Percentiles rank a stretch among this genome's conserved stretches.
Evolutionary conservation across 2,113 vertebrate species (phyloP).

Genomic region (Gopherus evgoodei): DNA sequence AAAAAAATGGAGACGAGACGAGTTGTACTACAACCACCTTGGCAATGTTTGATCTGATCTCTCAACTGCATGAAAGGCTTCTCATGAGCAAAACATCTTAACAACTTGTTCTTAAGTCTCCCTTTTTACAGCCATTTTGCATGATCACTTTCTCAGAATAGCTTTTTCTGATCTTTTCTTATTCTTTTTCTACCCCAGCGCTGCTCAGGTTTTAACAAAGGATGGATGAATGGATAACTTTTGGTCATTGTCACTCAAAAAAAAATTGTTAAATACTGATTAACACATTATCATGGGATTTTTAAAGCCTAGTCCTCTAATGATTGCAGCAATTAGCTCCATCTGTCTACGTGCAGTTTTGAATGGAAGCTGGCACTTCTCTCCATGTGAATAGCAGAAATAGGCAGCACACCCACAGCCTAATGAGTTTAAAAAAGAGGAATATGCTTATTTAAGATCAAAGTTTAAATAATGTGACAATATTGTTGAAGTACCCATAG

Average conservation of each 20-base stretch:
- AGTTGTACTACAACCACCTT: background rate
- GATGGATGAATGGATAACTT: background rate
- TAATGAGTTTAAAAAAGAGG: background rate
- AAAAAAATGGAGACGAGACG: background rate
- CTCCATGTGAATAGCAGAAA: background rate
- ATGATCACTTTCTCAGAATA: background rate
- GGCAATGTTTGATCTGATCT: background rate
- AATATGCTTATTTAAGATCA: background rate
- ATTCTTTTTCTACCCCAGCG: background rate
- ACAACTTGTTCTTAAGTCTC: background rate
- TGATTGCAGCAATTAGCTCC: background rate
- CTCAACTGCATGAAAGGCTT: background rate
- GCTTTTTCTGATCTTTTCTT: background rate
- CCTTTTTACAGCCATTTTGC: background rate
- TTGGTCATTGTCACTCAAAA: background rate
- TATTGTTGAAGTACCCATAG: background rate
- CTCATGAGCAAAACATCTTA: background rate
- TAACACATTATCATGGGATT: background rate
- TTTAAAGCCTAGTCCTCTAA: background rate
- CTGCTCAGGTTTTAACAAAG: background rate
- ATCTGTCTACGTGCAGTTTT: background rate
- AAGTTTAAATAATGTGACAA: background rate
- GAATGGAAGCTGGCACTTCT: background rate
- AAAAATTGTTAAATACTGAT: background rate
- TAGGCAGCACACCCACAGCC: background rate